Evolutionary conservation across 2,888 invertebrate genomes (phyloP).

Genomic region (Hemithea aestivaria): DNA sequence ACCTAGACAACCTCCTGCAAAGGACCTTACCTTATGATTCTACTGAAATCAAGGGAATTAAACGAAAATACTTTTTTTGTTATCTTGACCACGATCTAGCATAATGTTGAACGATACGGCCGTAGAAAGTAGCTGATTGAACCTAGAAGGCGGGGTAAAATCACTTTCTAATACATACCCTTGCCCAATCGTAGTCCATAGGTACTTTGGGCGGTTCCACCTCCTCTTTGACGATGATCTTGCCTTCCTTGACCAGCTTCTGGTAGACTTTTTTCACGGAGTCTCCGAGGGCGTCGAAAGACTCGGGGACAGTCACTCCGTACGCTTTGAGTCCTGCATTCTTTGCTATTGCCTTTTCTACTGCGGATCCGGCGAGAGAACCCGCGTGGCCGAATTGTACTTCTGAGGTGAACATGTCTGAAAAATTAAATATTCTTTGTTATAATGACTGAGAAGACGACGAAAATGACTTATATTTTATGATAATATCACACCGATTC

Average conservation of each 20-base stretch:
- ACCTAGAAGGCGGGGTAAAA: too few relatives aligned
- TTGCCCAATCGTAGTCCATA: conserved; percentile 99
- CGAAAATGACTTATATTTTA: too few relatives aligned
- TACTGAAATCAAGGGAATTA: too few relatives aligned
- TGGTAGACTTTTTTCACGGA: conserved; percentile 80
- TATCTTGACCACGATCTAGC: too few relatives aligned
- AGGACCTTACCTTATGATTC: too few relatives aligned
- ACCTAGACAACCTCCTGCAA: too few relatives aligned
- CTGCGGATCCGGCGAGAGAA: conserved; percentile 95
- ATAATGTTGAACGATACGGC: too few relatives aligned
- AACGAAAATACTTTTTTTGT: too few relatives aligned
- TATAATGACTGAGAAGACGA: too few relatives aligned
- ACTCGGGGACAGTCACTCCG: conserved; percentile 94
- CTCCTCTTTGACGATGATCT: conserved; percentile 92
- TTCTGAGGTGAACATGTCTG: conserved; percentile 90
- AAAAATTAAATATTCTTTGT: neutral
- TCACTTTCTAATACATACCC: too few relatives aligned
- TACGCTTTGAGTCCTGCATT: conserved; percentile 89
- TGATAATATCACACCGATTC: too few relatives aligned
- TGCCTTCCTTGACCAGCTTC: conserved; percentile 87
- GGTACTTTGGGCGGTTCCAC: conserved; percentile 99
- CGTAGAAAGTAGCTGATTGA: too few relatives aligned
- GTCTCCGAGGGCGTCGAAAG: conserved; percentile 91
- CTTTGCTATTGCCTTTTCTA: conserved; percentile 96
- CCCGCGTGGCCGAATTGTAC: conserved; percentile 99